Evolutionary conservation across 2,113 vertebrate genomes (phyloP).

Genomic region (Prionailurus bengalensis): DNA sequence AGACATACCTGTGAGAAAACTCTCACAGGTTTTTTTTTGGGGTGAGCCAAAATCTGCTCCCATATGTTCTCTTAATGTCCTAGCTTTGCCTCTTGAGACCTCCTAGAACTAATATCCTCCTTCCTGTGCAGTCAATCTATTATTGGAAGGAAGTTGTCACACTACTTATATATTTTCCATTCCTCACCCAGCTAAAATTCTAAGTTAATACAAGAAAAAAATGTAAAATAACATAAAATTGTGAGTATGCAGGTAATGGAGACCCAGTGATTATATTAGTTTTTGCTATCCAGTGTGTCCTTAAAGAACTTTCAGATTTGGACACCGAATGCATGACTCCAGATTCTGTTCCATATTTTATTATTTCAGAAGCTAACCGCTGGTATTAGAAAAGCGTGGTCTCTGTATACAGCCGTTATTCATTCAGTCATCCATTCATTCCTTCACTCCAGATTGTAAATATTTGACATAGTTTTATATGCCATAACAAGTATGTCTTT

Average conservation of each 20-base stretch:
- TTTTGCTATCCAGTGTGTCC: background rate
- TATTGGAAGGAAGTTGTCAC: background rate
- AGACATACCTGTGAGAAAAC: background rate
- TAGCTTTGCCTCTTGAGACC: background rate
- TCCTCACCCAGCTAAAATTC: background rate
- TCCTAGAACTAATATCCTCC: background rate
- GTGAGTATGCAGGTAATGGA: background rate
- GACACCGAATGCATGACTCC: background rate
- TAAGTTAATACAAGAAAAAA: background rate
- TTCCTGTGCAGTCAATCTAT: background rate
- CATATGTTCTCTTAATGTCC: background rate
- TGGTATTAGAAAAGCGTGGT: background rate
- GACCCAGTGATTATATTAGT: background rate
- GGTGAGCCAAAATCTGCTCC: background rate
- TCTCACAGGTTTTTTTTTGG: background rate
- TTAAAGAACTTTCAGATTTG: conserved; percentile 13
- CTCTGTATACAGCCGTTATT: background rate
- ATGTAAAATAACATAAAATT: background rate
- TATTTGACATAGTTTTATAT: conserved; percentile 14
- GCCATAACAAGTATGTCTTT: background rate
- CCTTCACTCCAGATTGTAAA: background rate
- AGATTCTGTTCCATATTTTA: background rate
- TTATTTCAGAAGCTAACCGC: background rate
- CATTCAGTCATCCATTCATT: background rate
- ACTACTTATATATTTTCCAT: background rate